phyloP scores from a whole-genome alignment of 37 sponge, comb jelly and placozoan genomes.

The Theonella swinhoei region DNA sequence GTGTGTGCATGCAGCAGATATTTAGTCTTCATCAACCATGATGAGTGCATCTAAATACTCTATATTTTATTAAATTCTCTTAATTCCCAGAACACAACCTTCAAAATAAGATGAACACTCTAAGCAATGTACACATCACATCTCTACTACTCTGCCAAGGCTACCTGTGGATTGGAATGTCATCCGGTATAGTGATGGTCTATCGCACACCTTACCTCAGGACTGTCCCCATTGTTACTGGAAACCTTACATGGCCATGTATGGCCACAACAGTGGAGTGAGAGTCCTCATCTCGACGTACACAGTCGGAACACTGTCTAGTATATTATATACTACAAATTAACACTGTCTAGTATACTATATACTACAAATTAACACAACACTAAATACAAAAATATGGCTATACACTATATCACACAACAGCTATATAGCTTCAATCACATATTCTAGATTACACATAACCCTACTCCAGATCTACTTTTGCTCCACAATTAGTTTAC shows the following conservation, averaged over 20 bases:
- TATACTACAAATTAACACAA: not conserved
- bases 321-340: not conserved
- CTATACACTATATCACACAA: not conserved
- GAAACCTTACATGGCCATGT: slow-evolving; percentile 63
- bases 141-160: slow-evolving; percentile 50
- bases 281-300: slow-evolving; percentile 51
- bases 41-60: no score
- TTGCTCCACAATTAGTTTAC: not conserved
- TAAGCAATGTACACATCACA: slow-evolving; percentile 24
- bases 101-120: not conserved
- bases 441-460: not conserved
- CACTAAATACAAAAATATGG: no score
- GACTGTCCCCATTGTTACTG: slow-evolving; percentile 51
- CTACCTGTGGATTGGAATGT: slow-evolving; percentile 71
- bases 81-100: slow-evolving; percentile 26
- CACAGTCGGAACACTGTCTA: slow-evolving; percentile 15
- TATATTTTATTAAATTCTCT: no score
- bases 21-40: no score
- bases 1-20: no score
- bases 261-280: slow-evolving; percentile 44
- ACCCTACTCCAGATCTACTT: not conserved
- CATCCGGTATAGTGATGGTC: slow-evolving; percentile 53
- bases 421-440: not conserved
- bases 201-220: slow-evolving; percentile 65
- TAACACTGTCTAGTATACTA: not conserved